Evolutionary conservation across 2,888 invertebrate species (phyloP), one percentile per base, ranked within the genome.

Genomic region (Vanessa cardui): DNA sequence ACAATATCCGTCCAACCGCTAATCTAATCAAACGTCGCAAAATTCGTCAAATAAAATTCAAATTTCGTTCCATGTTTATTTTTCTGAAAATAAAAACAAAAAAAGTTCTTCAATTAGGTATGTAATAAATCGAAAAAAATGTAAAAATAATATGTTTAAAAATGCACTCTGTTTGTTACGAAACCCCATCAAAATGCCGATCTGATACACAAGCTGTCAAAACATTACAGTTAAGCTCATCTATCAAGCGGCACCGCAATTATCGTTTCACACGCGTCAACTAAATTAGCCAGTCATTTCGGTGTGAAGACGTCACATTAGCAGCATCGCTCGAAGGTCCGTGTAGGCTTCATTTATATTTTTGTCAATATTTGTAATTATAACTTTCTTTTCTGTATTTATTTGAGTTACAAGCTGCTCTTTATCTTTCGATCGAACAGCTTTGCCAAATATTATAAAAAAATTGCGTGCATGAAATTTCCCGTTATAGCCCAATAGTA

Each of bases 261-360:
- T 84, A 84, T 78, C 78, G 74, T 78, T 80, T 84, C 82, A 82
- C 77, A 82, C 77, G 84, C 79, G 84, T 88, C 87, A 83, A 81
- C 79, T 75, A 83, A 89, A 90, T 90, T 86, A 83, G 83, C 89
- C 84, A 85, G 89, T 90, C 90, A 89, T 83, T 85, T 73, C 70
- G 76, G 83, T 83, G 82, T 83, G 78, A 80, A 78, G 77, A 75
- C 74, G 78, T 80, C 80, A 77, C 78, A 77, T 80, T 75, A 74
- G 62, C 49, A 56, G 49, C 44, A 44, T 56, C 47, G 39, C 64
- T 47, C 12, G 15, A 20, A 60, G 54, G 54, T 50, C 18, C 56
- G 21, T 39, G 49, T 21, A 56, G 56, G 59, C 46, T 33, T 52
- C 26, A 46, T 16, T 45, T 60, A 31, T 62, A 47, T 45, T 64